A percentile compares a stretch with the other conserved stretches of the same genome.
These are phyloP conservation scores for Venustoraphidia nigricollis DNA, from an alignment of 2,888 invertebrate species.

Conservation along the genomic window DNA sequence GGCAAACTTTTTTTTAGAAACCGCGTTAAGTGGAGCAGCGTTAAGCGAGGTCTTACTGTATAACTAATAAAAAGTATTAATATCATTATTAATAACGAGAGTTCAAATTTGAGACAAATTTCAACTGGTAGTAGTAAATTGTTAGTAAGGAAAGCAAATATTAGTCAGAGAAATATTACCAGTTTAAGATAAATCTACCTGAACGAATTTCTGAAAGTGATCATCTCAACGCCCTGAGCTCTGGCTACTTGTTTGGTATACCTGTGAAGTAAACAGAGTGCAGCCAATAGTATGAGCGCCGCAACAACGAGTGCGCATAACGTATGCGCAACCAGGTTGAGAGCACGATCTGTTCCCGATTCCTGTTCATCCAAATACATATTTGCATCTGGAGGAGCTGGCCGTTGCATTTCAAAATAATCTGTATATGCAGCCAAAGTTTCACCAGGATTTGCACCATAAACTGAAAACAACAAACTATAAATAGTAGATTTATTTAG, in stretches of 20 bases:
- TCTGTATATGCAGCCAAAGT: conserved; percentile 53
- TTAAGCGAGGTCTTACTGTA: no score
- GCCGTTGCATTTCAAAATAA: conserved; percentile 57
- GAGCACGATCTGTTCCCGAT: conserved; percentile 25
- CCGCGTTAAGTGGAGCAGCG: no score
- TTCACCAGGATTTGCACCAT: conserved; percentile 27
- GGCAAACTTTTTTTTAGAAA: no score
- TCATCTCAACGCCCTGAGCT: conserved; percentile 49
- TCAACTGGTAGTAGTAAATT: no score
- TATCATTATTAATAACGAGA: no score
- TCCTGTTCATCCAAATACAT: conserved; percentile 8
- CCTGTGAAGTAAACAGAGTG: conserved; percentile 47
- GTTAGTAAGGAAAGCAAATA: no score
- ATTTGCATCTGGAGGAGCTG: conserved; percentile 37
- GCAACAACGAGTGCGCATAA: conserved; percentile 45
- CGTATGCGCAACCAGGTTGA: conserved; percentile 54
- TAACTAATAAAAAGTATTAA: no score
- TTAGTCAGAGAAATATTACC: no score
- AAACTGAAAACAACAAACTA: conserved; percentile 25
- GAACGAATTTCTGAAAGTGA: conserved; percentile 48
- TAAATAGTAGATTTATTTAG: not conserved
- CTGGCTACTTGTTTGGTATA: conserved; percentile 46
- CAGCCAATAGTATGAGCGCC: conserved; percentile 41
- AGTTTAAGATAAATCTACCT: conserved; percentile 30
- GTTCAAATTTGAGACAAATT: no score